Evolutionary conservation across 1,140 invertebrate species (phyloP), one percentile per base, ranked within the genome.

Genomic region (Aphaenogaster rudis): DNA sequence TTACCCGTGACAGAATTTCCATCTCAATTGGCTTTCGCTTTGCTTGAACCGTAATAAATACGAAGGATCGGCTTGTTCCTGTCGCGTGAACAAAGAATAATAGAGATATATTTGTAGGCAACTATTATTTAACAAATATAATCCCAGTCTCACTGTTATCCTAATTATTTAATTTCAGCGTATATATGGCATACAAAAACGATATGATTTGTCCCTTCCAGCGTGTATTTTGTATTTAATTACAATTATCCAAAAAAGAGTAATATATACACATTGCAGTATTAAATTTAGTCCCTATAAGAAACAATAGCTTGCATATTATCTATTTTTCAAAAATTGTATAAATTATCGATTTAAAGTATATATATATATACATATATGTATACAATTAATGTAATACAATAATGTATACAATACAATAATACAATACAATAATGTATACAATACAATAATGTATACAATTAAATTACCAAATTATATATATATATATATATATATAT

Each of bases 21-120:
- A 64, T 76, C 33, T 79, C 88, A 71, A 88, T 88, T 90, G 86
- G 21, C 72, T 77, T 80, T 57, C 76, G 13, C n/a, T 59, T n/a
- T 17, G 57, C 7, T 61, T 42, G 48, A 52, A 45, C 21, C 36
- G 50, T 86, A 81, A 91, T 90, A 90, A 88, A 88, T 91, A 88
- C 86, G 61, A n/a, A 45, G 67, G n/a, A 52, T 78, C 72, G 48
- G 59, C 86, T 79, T 88, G 78, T 85, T 90, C 63, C 50, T 84
- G 52, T 33, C 66, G 54, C 57, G 17, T 85, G 80, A 90, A 17
- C 48, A 57, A 28, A 54, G n/a, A n/a, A 64, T 17, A 39, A 72
- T 61, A 36, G 5, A 66, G 8, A 21, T 67, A 48, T 48, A 42
- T 81, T 69, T 48, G 48, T 13, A 13, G 15, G 3, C 33, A 15